Conservation (phyloP, 2,113 vertebrate species). For the Saguinus midas region DNA sequence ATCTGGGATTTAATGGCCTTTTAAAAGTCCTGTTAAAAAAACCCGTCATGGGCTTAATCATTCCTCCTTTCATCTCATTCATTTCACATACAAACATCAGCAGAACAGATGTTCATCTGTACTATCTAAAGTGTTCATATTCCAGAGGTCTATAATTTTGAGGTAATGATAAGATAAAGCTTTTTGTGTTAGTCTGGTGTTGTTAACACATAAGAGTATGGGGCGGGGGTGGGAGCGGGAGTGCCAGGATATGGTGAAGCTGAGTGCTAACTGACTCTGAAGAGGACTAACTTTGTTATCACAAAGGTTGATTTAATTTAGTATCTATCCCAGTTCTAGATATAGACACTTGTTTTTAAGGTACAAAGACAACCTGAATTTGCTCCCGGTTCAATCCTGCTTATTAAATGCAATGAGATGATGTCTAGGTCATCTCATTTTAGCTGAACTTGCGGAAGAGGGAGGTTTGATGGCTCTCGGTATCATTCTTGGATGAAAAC, state of each 20-base stretch:
- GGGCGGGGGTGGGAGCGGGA: neutral
- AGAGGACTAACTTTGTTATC: neutral
- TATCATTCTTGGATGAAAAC: neutral
- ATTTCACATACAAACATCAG: neutral
- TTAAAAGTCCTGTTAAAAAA: neutral
- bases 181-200: neutral
- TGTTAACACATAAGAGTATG: neutral
- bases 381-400: neutral
- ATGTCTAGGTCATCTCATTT: neutral
- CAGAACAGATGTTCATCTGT: neutral
- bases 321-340: neutral
- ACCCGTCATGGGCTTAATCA: neutral
- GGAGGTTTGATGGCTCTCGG: neutral
- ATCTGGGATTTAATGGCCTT: constrained; percentile 29
- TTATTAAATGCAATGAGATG: constrained; percentile 19
- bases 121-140: neutral
- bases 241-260: neutral
- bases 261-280: neutral
- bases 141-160: neutral
- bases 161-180: neutral
- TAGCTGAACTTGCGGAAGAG: neutral
- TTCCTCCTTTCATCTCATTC: constrained; percentile 1
- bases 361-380: constrained; percentile 9
- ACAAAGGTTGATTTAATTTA: neutral
- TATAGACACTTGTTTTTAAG: neutral